Percentiles rank a stretch among this genome's conserved stretches.
These are phyloP conservation scores for Melozone crissalis DNA, from an alignment of 2,113 vertebrate species.

Conservation along the genomic window DNA sequence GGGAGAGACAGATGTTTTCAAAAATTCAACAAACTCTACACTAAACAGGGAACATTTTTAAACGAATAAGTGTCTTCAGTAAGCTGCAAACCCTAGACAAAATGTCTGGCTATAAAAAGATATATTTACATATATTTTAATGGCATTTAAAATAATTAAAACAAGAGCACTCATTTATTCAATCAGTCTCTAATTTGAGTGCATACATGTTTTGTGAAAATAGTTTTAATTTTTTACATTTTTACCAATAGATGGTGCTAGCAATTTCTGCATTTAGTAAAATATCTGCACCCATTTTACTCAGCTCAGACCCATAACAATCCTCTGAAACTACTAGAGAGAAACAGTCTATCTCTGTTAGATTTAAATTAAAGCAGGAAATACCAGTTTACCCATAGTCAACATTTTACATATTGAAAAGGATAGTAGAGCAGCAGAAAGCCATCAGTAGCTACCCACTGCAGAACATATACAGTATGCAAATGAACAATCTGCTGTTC, in stretches of 20 bases:
- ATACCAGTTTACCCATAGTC: background rate
- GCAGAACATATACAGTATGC: background rate
- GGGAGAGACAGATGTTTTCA: background rate
- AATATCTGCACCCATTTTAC: constrained; percentile 15
- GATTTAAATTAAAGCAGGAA: constrained; percentile 42
- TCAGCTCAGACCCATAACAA: background rate
- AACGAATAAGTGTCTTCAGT: background rate
- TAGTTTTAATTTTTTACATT: background rate
- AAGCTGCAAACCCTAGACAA: background rate
- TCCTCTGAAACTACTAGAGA: background rate
- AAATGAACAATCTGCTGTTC: constrained; percentile 21
- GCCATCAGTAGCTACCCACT: background rate
- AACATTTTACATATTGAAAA: constrained; percentile 14
- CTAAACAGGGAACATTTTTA: background rate
- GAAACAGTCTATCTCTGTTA: background rate
- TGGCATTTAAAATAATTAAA: constrained; percentile 58
- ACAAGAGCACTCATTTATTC: constrained; percentile 52
- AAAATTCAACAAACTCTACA: background rate
- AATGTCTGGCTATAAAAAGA: constrained; percentile 60
- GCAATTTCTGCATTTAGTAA: constrained; percentile 35
- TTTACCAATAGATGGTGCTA: constrained; percentile 72
- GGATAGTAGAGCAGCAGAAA: constrained; percentile 34
- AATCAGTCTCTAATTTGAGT: constrained; percentile 49
- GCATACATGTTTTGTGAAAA: constrained; percentile 37
- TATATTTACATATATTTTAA: constrained; percentile 63